phyloP scores from a whole-genome alignment of 2,888 invertebrate genomes.

The Nemoura dubitans region DNA sequence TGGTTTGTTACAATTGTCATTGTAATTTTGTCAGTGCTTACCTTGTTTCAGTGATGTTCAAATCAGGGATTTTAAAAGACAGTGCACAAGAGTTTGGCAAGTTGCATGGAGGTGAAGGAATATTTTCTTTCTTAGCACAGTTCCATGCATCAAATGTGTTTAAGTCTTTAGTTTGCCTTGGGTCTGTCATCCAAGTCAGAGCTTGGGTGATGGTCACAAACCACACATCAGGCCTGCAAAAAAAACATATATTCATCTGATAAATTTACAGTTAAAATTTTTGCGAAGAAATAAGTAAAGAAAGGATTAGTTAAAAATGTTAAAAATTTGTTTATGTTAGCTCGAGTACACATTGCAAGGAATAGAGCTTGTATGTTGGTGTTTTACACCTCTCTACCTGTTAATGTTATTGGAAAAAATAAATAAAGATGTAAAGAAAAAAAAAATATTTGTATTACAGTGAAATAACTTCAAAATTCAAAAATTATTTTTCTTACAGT shows the following conservation, averaged over 20 bases:
- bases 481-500: constrained; percentile 65
- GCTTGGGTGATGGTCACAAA: constrained; percentile 88
- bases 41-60: constrained; percentile 80
- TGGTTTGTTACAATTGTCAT: too few species aligned
- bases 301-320: constrained; percentile 15
- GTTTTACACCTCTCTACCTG: too few species aligned
- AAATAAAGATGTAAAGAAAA: constrained; percentile 23
- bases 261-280: neutral
- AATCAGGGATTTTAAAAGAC: constrained; percentile 77
- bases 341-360: too few species aligned
- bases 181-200: constrained; percentile 91
- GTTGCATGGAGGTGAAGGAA: constrained; percentile 80
- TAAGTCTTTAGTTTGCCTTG: constrained; percentile 74
- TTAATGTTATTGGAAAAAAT: constrained; percentile 2
- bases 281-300: constrained; percentile 1
- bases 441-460: too few species aligned
- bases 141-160: constrained; percentile 82
- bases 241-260: neutral
- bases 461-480: constrained; percentile 36
- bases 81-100: constrained; percentile 85
- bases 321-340: constrained; percentile 33
- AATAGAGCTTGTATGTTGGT: too few species aligned
- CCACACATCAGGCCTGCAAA: constrained; percentile 82
- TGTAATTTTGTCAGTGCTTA: too few species aligned
- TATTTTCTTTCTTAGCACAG: constrained; percentile 74